Evolutionary conservation across 2,888 invertebrate species (phyloP).

Genomic region (Drosophila pseudotalamancana): DNA sequence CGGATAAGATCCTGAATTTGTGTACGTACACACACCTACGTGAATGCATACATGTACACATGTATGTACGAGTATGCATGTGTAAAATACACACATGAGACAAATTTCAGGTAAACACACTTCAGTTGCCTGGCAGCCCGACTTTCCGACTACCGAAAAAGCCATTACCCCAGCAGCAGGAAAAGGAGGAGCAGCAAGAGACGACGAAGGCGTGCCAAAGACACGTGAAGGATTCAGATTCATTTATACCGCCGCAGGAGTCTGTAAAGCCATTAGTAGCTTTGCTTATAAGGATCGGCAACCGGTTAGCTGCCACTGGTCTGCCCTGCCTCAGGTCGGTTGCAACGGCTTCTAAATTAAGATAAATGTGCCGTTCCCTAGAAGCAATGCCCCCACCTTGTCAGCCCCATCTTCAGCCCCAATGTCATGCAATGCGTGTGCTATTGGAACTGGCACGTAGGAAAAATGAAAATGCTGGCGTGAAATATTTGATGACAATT

Average conservation of each 20-base stretch:
- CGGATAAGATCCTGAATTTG: slow-evolving; percentile 35
- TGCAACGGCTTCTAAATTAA: slow-evolving; percentile 65
- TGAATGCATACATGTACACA: too few species aligned
- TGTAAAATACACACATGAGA: slow-evolving; percentile 64
- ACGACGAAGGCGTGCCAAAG: slow-evolving; percentile 57
- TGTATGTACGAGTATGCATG: slow-evolving; percentile 14
- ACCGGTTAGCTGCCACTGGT: slow-evolving; percentile 37
- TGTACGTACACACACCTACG: not conserved
- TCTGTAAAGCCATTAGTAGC: slow-evolving; percentile 56
- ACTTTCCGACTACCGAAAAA: slow-evolving; percentile 34
- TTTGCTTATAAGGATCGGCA: slow-evolving; percentile 47
- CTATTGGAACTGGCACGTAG: slow-evolving; percentile 45
- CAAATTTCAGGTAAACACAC: slow-evolving; percentile 68
- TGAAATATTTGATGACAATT: slow-evolving; percentile 71
- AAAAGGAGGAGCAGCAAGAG: not conserved
- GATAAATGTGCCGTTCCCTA: slow-evolving; percentile 56
- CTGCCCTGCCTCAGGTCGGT: slow-evolving; percentile 20
- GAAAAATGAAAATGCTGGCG: slow-evolving; percentile 53
- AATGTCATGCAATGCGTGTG: slow-evolving; percentile 3
- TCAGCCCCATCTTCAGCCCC: not conserved
- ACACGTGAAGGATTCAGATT: slow-evolving; percentile 73
- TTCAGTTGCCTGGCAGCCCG: slow-evolving; percentile 17
- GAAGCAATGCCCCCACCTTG: slow-evolving; percentile 2
- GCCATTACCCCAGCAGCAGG: slow-evolving; percentile 41
- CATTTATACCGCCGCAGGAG: slow-evolving; percentile 42